These are phyloP conservation scores for Drosophila bunnanda DNA, from an alignment of 2,888 invertebrate species.

Conservation along the genomic window DNA sequence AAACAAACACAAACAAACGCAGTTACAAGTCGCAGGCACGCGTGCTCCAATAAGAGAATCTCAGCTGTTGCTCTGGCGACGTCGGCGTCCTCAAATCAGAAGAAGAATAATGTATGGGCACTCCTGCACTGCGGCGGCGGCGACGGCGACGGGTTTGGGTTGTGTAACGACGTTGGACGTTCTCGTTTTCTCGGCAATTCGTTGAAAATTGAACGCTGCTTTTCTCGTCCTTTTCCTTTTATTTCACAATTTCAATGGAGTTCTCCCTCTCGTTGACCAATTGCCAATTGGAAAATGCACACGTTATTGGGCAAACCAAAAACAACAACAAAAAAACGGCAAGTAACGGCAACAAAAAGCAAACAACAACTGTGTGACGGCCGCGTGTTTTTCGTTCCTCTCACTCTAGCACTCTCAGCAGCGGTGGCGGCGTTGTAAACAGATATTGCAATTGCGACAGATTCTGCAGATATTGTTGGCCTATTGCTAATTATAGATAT, in stretches of 20 bases:
- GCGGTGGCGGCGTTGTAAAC: conserved; percentile 44
- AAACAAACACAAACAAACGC: conserved; percentile 19
- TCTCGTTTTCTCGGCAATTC: conserved; percentile 17
- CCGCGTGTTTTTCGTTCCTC: conserved; percentile 57
- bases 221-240: conserved; percentile 4
- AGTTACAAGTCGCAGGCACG: conserved; percentile 28
- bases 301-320: conserved; percentile 16
- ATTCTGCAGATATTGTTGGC: conserved; percentile 15
- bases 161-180: conserved; percentile 18
- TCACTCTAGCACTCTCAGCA: conserved; percentile 45
- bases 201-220: conserved; percentile 15
- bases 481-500: conserved; percentile 33
- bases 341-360: conserved; percentile 37
- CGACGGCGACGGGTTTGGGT: conserved; percentile 31
- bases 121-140: conserved; percentile 7
- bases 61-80: conserved; percentile 46
- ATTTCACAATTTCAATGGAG: conserved; percentile 9
- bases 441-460: conserved; percentile 35
- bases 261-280: conserved; percentile 9
- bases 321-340: conserved; percentile 32
- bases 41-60: conserved; percentile 26
- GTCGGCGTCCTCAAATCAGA: conserved; percentile 23
- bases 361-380: conserved; percentile 31
- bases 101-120: conserved; percentile 21
- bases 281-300: conserved; percentile 10